phyloP scores from a whole-genome alignment of 1,140 invertebrate species.

The Portunus trituberculatus region DNA sequence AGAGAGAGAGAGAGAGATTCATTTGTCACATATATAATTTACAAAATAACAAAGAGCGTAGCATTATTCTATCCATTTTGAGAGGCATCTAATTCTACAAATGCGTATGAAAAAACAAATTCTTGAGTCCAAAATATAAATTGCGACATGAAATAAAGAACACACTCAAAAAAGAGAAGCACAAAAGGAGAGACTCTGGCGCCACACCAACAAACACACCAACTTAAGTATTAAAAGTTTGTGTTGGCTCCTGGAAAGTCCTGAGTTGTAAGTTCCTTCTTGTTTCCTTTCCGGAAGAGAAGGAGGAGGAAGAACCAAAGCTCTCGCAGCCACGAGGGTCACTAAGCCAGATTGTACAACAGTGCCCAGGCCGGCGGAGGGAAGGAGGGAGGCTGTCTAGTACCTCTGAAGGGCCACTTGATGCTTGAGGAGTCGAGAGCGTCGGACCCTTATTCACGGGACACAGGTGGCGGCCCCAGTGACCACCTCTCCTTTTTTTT shows the following conservation, averaged over 20 bases:
- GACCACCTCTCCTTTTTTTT: slow-evolving; percentile 37
- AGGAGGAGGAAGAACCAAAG: not conserved
- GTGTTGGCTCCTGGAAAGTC: not conserved
- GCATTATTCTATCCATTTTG: too few relatives aligned
- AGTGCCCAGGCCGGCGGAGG: not conserved
- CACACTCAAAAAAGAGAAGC: too few relatives aligned
- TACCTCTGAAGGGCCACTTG: slow-evolving; percentile 59
- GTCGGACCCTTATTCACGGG: slow-evolving; percentile 39
- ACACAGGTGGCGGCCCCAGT: slow-evolving; percentile 48
- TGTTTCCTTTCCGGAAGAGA: not conserved
- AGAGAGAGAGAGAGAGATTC: too few relatives aligned
- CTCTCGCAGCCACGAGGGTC: not conserved
- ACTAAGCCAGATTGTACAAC: not conserved
- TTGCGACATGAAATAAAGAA: too few relatives aligned
- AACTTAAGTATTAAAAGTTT: not conserved
- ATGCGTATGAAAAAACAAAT: too few relatives aligned
- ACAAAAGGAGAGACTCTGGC: not conserved
- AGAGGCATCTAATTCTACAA: too few relatives aligned
- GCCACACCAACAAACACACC: not conserved
- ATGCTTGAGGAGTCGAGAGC: slow-evolving; percentile 67
- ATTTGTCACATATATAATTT: too few relatives aligned
- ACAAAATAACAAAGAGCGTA: too few relatives aligned
- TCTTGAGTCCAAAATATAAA: too few relatives aligned
- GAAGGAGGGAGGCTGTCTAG: not conserved
- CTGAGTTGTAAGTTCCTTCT: not conserved